phyloP scores from a whole-genome alignment of 1,140 invertebrate genomes.

The Brachionus sp. region DNA sequence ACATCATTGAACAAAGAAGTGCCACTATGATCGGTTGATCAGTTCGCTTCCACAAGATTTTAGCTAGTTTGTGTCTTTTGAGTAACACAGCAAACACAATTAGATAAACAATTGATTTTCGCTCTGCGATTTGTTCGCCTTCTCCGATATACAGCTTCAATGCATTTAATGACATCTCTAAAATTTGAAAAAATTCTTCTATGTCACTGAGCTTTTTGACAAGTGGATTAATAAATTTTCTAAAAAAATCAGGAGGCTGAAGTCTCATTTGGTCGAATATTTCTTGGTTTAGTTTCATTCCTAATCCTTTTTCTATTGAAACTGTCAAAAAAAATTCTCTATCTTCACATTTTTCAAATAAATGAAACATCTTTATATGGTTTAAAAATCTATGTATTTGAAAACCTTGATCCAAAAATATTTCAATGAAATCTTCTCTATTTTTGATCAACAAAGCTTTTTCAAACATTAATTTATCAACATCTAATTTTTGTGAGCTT shows the following conservation, averaged over 20 bases:
- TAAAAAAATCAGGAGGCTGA: conserved; percentile 14
- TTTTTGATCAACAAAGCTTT: conserved; percentile 55
- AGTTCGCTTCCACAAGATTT: conserved; percentile 59
- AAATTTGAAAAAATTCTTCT: conserved; percentile 6
- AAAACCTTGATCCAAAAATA: conserved; percentile 61
- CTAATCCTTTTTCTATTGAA: conserved; percentile 57
- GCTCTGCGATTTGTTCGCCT: background rate
- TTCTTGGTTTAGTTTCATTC: conserved; percentile 49
- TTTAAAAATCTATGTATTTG: conserved; percentile 57
- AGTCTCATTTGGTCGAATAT: conserved; percentile 4
- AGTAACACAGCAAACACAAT: conserved; percentile 58
- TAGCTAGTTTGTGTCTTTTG: conserved; percentile 55
- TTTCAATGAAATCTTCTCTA: conserved; percentile 60
- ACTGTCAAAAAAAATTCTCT: conserved; percentile 59
- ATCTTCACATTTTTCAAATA: conserved; percentile 56
- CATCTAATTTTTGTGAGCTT: conserved; percentile 46
- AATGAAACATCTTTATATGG: conserved; percentile 52
- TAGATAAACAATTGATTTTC: conserved; percentile 47
- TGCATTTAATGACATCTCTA: conserved; percentile 19
- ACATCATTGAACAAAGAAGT: conserved; percentile 48
- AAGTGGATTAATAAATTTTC: background rate
- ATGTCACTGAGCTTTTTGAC: conserved; percentile 24
- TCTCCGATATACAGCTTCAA: conserved; percentile 14
- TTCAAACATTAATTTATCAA: conserved; percentile 54
- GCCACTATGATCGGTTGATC: conserved; percentile 60